Evolutionary conservation across 2,888 invertebrate species (phyloP).

Genomic region (Melipona bicolor): DNA sequence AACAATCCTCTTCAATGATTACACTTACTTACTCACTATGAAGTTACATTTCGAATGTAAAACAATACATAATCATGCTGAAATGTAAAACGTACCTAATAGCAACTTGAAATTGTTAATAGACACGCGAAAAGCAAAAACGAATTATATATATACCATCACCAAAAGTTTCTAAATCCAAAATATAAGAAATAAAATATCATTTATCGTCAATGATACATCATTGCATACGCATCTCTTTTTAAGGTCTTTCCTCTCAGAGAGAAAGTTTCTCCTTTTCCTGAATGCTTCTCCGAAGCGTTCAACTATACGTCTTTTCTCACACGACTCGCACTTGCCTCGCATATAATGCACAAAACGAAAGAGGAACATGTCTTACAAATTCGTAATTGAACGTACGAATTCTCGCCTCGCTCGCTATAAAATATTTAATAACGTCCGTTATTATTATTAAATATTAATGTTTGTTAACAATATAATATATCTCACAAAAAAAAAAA

Average conservation of each 20-base stretch:
- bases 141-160: neutral
- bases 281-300: neutral
- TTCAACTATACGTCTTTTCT: slow-evolving; percentile 1
- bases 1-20: slow-evolving; percentile 14
- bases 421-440: slow-evolving; percentile 11
- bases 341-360: slow-evolving; percentile 25
- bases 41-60: neutral
- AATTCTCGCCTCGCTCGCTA: neutral
- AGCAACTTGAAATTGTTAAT: slow-evolving; percentile 5
- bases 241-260: neutral
- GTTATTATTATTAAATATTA: no score
- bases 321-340: slow-evolving; percentile 31
- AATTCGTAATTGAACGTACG: slow-evolving; percentile 24
- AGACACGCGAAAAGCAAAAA: neutral
- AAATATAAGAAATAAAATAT: slow-evolving; percentile 14
- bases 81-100: neutral
- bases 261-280: neutral
- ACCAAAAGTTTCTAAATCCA: slow-evolving; percentile 17
- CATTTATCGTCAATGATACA: slow-evolving; percentile 22
- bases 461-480: slow-evolving; percentile 4
- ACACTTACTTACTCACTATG: neutral
- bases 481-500: slow-evolving; percentile 6
- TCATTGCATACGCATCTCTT: neutral
- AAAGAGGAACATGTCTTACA: slow-evolving; percentile 41
- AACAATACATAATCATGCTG: neutral